Base-by-base conservation (phyloP, 1,140 invertebrate genomes). In the Leptinotarsa defecta region DNA sequence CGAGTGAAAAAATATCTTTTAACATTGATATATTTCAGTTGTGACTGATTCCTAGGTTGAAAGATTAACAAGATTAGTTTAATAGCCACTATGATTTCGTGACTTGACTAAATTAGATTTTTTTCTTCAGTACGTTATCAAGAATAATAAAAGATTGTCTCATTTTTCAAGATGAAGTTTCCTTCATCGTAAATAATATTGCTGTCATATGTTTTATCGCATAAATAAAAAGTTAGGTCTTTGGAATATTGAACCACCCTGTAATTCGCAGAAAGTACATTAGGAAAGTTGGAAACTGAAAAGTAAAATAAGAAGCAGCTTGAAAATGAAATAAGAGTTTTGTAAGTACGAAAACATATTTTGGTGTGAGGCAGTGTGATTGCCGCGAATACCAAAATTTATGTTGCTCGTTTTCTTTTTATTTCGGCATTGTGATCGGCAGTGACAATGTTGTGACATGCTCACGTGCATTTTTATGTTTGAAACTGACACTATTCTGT, bases 381-480 rank as follows among this genome's bases (percentile, higher is more conserved):
- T 57, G 70, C 52, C 70, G 52, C 48, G 6, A 27, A 62, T 62
- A 71, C 49, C 49, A 71, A 71, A 27, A 71, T 71, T 61, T 15
- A 62, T 19, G 57, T 71, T 52, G 24, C 69, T 20, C 49, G 61
- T 71, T 48, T 13, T 67, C 24, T 69, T 69, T 69, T 34, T 6
- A 49, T 65, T 73, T 43, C 20, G 34, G 63, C 62, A 62, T 57
- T 73, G 24, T 43, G 71, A 73, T 65, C 71, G 71, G 71, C 71
- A 73, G 24, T 72, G n/a, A 77, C 75, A 79, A 77, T 82, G 81
- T 82, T 82, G 81, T 82, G 81, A 81, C 81, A 74, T 82, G 81
- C 81, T 80, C 76, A 80, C 81, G 79, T 82, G 81, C 81, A 77
- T 79, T 62, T 77, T 71, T 27, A 17, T 57, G 52, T 57, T 19